Evolutionary conservation across 1,140 invertebrate species (phyloP).

Genomic region (Hypothenemus hampei): DNA sequence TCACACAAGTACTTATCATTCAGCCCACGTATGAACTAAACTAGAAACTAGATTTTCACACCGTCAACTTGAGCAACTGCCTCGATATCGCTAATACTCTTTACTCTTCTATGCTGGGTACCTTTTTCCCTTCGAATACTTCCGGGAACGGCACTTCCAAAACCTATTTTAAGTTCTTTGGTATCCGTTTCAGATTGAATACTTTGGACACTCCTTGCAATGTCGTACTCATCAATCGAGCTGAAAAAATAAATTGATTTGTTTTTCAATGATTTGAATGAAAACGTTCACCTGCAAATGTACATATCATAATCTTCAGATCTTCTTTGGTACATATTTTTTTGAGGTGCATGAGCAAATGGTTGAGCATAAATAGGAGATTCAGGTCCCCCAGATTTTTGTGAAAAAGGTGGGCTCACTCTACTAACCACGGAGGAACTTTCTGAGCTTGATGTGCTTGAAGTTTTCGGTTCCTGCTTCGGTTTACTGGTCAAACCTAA

Average conservation of each 20-base stretch:
- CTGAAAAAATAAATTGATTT: slow-evolving; percentile 11
- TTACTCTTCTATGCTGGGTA: slow-evolving; percentile 61
- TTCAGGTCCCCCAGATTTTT: slow-evolving; percentile 36
- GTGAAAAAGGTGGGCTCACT: slow-evolving; percentile 48
- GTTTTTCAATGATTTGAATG: not conserved
- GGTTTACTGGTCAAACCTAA: slow-evolving; percentile 56
- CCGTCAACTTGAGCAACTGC: slow-evolving; percentile 27
- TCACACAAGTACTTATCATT: no score
- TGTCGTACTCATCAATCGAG: slow-evolving; percentile 35
- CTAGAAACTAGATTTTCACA: slow-evolving; percentile 18
- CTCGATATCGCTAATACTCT: slow-evolving; percentile 69
- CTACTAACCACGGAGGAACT: slow-evolving; percentile 50
- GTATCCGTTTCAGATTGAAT: slow-evolving; percentile 23
- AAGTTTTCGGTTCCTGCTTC: slow-evolving; percentile 44
- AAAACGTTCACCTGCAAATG: slow-evolving; percentile 20
- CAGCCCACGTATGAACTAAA: no score
- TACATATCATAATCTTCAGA: slow-evolving; percentile 37
- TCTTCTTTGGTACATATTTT: slow-evolving; percentile 28
- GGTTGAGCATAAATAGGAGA: slow-evolving; percentile 39
- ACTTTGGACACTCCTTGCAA: slow-evolving; percentile 31
- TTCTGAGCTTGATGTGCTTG: slow-evolving; percentile 54
- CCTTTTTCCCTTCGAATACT: slow-evolving; percentile 34
- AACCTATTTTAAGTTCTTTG: slow-evolving; percentile 18
- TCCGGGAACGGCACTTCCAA: slow-evolving; percentile 18
- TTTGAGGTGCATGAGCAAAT: slow-evolving; percentile 29